These are phyloP conservation scores for Siniperca obscura DNA, from an alignment of 2,797 vertebrate species.

Conservation along the genomic window DNA sequence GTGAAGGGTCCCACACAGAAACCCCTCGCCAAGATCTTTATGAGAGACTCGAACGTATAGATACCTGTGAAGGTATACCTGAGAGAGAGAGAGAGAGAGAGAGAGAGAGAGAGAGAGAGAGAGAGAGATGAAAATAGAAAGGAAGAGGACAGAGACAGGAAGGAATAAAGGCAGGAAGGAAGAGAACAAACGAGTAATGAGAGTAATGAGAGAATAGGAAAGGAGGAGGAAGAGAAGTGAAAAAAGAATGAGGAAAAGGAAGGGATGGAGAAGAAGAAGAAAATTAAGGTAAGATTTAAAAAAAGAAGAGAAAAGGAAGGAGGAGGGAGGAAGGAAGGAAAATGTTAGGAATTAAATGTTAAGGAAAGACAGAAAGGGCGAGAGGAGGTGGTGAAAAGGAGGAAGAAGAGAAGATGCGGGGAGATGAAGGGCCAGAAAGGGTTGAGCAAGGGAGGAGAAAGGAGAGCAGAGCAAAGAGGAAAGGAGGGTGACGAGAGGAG, in stretches of 20 bases:
- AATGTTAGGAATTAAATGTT: too few species aligned
- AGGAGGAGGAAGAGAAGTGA: neutral
- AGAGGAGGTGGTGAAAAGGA: neutral
- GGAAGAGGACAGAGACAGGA: neutral
- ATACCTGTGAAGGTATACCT: constrained; percentile 94
- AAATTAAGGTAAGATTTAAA: too few species aligned
- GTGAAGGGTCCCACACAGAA: constrained; percentile 97
- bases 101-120: neutral
- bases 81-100: neutral
- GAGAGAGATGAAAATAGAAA: neutral
- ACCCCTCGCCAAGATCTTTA: constrained; percentile 96
- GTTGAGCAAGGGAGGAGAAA: neutral
- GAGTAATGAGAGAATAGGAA: neutral
- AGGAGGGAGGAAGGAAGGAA: neutral
- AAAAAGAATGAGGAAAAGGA: neutral
- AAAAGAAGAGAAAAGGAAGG: neutral
- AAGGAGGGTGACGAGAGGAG: neutral
- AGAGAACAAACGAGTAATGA: too few species aligned
- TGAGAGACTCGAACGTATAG: constrained; percentile 97
- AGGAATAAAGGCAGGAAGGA: neutral
- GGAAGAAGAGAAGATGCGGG: too few species aligned
- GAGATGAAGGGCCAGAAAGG: neutral
- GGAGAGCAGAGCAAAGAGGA: neutral
- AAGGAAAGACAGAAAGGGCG: neutral
- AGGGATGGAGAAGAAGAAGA: accelerated